phyloP scores from a whole-genome alignment of 2,113 vertebrate species.

The Jaculus jaculus region DNA sequence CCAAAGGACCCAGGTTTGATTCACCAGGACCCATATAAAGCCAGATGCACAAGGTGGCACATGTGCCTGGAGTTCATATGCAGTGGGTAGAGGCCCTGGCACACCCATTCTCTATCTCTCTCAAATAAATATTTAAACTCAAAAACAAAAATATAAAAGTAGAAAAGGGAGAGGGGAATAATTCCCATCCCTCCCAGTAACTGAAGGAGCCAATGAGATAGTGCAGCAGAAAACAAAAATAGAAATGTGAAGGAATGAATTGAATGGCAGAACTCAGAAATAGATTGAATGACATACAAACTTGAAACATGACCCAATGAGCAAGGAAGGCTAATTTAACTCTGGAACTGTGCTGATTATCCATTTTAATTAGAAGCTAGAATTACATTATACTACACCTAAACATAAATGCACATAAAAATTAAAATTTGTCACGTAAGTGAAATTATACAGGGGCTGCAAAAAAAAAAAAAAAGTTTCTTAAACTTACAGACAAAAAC shows the following conservation, averaged over 20 bases:
- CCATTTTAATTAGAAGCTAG: not conserved
- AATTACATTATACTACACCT: not conserved
- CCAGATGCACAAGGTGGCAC: too few species aligned
- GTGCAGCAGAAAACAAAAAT: not conserved
- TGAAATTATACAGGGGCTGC: not conserved
- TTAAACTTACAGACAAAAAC: not conserved
- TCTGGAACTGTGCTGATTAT: fast-evolving
- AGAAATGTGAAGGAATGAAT: not conserved
- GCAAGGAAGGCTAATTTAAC: not conserved
- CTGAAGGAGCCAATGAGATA: not conserved
- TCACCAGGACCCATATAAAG: too few species aligned
- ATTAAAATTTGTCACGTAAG: not conserved
- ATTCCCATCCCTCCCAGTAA: not conserved
- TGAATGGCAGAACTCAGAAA: not conserved
- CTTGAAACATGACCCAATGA: not conserved
- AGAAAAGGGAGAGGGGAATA: too few species aligned
- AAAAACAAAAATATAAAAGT: too few species aligned
- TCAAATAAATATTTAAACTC: too few species aligned
- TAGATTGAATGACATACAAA: not conserved
- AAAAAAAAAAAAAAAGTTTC: not conserved
- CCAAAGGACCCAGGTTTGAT: too few species aligned
- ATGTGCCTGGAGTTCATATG: too few species aligned
- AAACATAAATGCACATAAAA: not conserved
- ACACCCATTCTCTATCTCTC: too few species aligned
- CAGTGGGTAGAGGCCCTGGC: too few species aligned